Evolutionary conservation across 2,113 vertebrate genomes (phyloP).

Genomic region (Terrapene triunguis): DNA sequence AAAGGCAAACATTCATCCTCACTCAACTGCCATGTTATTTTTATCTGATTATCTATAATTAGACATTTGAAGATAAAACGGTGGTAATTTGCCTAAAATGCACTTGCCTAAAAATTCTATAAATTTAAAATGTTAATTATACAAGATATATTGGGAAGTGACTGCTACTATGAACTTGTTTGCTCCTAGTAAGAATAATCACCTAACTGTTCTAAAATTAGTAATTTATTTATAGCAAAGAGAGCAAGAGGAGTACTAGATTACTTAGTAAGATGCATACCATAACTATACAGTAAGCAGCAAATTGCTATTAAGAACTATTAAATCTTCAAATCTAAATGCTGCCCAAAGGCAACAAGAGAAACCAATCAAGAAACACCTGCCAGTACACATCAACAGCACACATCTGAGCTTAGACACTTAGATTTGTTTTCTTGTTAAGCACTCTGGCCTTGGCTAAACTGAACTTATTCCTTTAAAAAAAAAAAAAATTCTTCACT

Average conservation of each 20-base stretch:
- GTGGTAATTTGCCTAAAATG: neutral
- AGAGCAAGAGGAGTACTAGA: slow-evolving; percentile 46
- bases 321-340: neutral
- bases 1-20: neutral
- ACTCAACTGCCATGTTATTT: neutral
- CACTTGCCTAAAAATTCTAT: neutral
- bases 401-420: rapidly evolving
- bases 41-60: neutral
- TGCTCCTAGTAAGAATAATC: slow-evolving; percentile 63
- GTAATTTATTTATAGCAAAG: slow-evolving; percentile 68
- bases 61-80: neutral
- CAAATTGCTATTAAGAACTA: slow-evolving; percentile 45
- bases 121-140: neutral
- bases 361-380: neutral
- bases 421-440: rapidly evolving
- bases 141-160: neutral
- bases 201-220: slow-evolving; percentile 74
- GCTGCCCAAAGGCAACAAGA: neutral
- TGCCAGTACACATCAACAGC: neutral
- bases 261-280: slow-evolving; percentile 69
- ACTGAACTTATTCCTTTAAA: neutral
- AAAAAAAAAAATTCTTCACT: neutral
- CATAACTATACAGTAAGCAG: slow-evolving; percentile 65
- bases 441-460: neutral
- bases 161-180: slow-evolving; percentile 54